phyloP scores from a whole-genome alignment of 2,888 invertebrate genomes.

The Baccha elongata region DNA sequence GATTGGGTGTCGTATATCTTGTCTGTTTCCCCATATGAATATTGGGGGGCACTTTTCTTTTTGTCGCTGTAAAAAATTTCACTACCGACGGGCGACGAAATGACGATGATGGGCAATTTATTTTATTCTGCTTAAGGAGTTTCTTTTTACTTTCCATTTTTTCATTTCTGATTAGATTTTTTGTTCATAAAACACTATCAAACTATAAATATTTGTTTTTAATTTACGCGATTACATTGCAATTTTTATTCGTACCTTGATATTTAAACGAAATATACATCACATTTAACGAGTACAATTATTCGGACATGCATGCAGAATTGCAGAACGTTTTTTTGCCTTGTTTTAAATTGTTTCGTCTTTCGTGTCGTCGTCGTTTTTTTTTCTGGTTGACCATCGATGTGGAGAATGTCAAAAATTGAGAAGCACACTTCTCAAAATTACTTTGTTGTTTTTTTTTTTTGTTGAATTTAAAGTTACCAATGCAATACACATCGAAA shows the following conservation, averaged over 20 bases:
- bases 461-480: too few species aligned
- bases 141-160: constrained; percentile 11
- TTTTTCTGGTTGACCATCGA: constrained; percentile 50
- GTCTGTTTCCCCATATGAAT: constrained; percentile 47
- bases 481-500: too few species aligned
- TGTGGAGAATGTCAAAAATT: constrained; percentile 22
- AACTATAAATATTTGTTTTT: not conserved
- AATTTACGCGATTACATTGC: not conserved
- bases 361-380: constrained; percentile 34
- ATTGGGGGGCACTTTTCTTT: constrained; percentile 50
- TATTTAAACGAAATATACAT: constrained; percentile 76
- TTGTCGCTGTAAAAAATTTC: constrained; percentile 48
- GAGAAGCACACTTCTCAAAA: constrained; percentile 81
- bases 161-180: not conserved
- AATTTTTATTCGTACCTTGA: constrained; percentile 74
- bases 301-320: constrained; percentile 74
- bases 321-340: constrained; percentile 63
- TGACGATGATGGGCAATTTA: constrained; percentile 20
- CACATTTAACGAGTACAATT: constrained; percentile 76
- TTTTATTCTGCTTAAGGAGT: constrained; percentile 26
- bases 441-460: too few species aligned
- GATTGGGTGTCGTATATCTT: constrained; percentile 55
- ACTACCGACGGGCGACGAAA: constrained; percentile 39
- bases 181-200: not conserved
- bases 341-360: constrained; percentile 32